Evolutionary conservation across 2,113 vertebrate species (phyloP), one percentile per base, ranked within the genome.

Genomic region (Pelmatolapia mariae): DNA sequence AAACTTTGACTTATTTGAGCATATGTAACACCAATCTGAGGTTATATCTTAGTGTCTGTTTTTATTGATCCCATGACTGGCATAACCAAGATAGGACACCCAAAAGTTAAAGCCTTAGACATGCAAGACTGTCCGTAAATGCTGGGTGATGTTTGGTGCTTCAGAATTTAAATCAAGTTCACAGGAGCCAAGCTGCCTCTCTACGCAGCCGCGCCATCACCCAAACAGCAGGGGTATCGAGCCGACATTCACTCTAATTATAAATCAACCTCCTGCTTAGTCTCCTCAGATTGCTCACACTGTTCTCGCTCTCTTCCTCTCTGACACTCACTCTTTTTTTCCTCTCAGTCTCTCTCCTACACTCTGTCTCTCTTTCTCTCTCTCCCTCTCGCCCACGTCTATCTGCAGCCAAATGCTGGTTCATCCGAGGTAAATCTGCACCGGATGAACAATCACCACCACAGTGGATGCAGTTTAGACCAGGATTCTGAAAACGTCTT

Each of bases 391-490:
- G 43, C 93, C 94, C 95, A 95, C 90, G 15, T 89, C 91, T 88
- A 84, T 80, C 87, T 43, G 56, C 86, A 94, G 95, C 95, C 94
- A 95, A 95, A 92, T 89, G 82, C 91, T 45, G 86, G 95, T 96
- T 95, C 94, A 96, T 94, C 88, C 22, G 57, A 96, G 94, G 93
- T 95, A 93, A 96, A 92, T 88, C 91, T 90, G 88, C 86, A 85
- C 73, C 80, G 91, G 80, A 90, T 87, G 93, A 94, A 92, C 89
- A 87, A 83, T 93, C 91, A 83, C 80, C 80, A 80, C 83, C 86
- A 82, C 68, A 57, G 84, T 76, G 63, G 86, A 87, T 83, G 83
- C 80, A 80, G 45, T 91, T 90, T 57, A 87, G 57, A 87, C 52
- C 13, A 29, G 50, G 68, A 79, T 80, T 84, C 84, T 56, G 26